These are phyloP conservation scores for Cephalopachus bancanus DNA, from an alignment of 2,797 vertebrate genomes.

Conservation along the genomic window DNA sequence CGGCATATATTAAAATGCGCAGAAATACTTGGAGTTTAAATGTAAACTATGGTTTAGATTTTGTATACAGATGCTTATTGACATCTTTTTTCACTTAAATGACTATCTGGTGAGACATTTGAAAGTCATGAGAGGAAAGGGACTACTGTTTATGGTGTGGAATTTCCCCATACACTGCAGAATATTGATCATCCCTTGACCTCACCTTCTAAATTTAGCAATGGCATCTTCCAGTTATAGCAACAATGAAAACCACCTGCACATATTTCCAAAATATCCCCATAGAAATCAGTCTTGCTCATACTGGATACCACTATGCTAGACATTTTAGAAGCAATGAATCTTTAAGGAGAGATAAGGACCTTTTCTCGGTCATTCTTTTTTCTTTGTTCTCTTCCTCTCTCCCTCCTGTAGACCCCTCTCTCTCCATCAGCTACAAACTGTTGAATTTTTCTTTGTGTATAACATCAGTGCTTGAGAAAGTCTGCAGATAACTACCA, in stretches of 20 bases:
- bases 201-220: not conserved
- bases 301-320: not conserved
- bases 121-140: not conserved
- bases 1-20: not conserved
- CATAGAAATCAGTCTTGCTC: not conserved
- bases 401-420: too few species aligned
- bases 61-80: not conserved
- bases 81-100: not conserved
- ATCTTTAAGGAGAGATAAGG: not conserved
- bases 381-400: not conserved
- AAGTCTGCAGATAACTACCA: not conserved
- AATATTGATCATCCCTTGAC: not conserved
- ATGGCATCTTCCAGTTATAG: not conserved
- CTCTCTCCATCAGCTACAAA: not conserved
- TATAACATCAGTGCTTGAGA: not conserved
- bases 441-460: not conserved
- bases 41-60: not conserved
- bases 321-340: not conserved
- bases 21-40: not conserved
- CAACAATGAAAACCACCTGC: not conserved
- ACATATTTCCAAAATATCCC: not conserved
- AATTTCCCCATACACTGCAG: not conserved
- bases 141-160: not conserved
- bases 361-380: not conserved
- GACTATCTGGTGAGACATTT: not conserved